phyloP scores from a whole-genome alignment of 2,797 vertebrate genomes.

The Etheostoma perlongum region DNA sequence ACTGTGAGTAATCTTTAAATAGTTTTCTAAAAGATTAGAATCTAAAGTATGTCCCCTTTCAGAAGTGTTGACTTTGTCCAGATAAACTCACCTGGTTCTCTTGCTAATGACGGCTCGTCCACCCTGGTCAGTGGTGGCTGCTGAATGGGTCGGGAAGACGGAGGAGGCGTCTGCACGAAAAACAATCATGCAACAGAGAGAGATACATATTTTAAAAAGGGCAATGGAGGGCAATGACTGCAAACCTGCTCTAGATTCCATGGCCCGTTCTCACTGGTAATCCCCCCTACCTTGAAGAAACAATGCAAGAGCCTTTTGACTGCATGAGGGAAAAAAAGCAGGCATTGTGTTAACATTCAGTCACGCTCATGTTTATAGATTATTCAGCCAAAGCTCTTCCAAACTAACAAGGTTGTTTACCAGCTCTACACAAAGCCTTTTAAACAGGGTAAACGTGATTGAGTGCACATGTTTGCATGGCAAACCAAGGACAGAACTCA shows the following conservation, averaged over 20 bases:
- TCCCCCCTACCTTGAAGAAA: background rate
- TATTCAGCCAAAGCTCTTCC: slow-evolving; percentile 19
- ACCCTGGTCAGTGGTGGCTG: slow-evolving; percentile 76
- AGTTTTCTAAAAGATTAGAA: no score
- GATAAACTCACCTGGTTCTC: slow-evolving; percentile 72
- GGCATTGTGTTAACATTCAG: slow-evolving; percentile 8
- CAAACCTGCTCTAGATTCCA: slow-evolving; percentile 1
- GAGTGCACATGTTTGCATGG: slow-evolving; percentile 22
- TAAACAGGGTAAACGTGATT: slow-evolving; percentile 22
- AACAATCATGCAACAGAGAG: slow-evolving; percentile 10
- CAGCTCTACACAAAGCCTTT: slow-evolving; percentile 12
- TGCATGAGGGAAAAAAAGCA: slow-evolving; percentile 24
- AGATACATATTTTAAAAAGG: slow-evolving; percentile 14
- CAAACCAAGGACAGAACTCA: background rate
- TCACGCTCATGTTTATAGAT: slow-evolving; percentile 37
- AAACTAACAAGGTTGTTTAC: slow-evolving; percentile 15
- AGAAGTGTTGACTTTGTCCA: background rate
- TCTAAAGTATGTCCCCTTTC: background rate
- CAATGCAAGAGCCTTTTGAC: background rate
- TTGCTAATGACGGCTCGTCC: slow-evolving; percentile 25
- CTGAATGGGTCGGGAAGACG: slow-evolving; percentile 79
- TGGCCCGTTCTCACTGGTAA: background rate
- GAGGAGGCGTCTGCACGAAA: slow-evolving; percentile 72
- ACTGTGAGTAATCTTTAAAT: background rate
- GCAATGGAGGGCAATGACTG: background rate